Percentiles rank a stretch among this genome's conserved stretches.
phyloP scores from a whole-genome alignment of 2,113 vertebrate species.

The Holacanthus passer region DNA sequence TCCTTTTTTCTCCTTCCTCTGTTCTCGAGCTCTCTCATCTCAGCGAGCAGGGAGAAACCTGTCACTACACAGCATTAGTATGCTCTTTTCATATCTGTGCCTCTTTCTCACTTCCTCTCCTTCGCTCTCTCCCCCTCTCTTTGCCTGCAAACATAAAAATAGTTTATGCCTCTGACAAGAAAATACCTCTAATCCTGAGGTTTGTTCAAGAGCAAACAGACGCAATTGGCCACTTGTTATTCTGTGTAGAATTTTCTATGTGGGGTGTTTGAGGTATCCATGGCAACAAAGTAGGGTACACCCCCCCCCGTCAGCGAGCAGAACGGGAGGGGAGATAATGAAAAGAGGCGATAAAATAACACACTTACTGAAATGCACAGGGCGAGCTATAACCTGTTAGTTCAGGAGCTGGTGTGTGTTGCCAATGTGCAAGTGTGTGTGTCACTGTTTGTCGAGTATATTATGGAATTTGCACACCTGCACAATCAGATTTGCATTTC shows the following conservation, averaged over 20 bases:
- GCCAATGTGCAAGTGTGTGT: no score
- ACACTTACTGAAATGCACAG: conserved; percentile 72
- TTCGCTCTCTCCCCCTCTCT: conserved; percentile 1
- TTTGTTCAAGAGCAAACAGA: conserved; percentile 83
- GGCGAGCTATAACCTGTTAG: conserved; percentile 79
- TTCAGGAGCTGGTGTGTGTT: conserved; percentile 44
- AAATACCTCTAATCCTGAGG: conserved; percentile 84
- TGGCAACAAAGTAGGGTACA: conserved; percentile 82
- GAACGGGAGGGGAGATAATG: conserved; percentile 73
- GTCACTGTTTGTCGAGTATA: conserved; percentile 43
- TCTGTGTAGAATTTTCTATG: conserved; percentile 82
- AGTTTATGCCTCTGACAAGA: conserved; percentile 85
- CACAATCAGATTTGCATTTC: conserved; percentile 63
- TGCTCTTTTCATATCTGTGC: conserved; percentile 80
- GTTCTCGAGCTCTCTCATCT: conserved; percentile 72
- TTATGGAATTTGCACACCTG: conserved; percentile 58
- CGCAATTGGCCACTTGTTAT: conserved; percentile 85
- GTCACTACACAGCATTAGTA: conserved; percentile 79
- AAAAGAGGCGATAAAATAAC: conserved; percentile 79
- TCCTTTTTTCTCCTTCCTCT: conserved; percentile 41
- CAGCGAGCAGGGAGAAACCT: conserved; percentile 67
- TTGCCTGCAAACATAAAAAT: conserved; percentile 80
- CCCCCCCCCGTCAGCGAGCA: conserved; percentile 68
- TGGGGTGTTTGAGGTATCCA: conserved; percentile 87
- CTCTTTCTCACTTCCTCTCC: conserved; percentile 16